These are phyloP conservation scores for Drosophila borealis DNA, from an alignment of 2,888 invertebrate species.

Conservation along the genomic window DNA sequence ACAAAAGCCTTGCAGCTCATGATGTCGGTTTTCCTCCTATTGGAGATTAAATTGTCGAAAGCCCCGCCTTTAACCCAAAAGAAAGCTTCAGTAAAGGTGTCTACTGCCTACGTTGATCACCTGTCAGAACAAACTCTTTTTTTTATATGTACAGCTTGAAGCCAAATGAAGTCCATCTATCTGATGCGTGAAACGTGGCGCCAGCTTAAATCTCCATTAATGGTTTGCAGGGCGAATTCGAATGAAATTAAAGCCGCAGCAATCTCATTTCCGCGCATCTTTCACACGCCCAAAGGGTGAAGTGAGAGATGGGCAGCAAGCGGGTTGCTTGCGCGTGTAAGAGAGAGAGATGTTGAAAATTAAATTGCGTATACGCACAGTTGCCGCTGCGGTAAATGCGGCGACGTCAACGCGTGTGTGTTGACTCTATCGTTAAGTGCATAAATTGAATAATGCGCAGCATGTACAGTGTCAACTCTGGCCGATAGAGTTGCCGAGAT, in stretches of 20 bases:
- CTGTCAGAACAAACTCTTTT: too few species aligned
- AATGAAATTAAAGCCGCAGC: conserved; percentile 63
- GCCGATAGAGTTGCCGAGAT: conserved; percentile 48
- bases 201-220: conserved; percentile 50
- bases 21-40: too few species aligned
- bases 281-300: conserved; percentile 21
- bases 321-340: neutral
- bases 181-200: neutral
- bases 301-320: conserved; percentile 9
- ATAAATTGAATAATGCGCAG: conserved; percentile 69
- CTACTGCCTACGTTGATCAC: too few species aligned
- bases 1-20: too few species aligned
- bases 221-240: conserved; percentile 16
- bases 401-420: conserved; percentile 35
- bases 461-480: conserved; percentile 48
- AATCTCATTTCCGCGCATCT: conserved; percentile 71
- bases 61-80: too few species aligned
- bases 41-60: too few species aligned
- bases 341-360: conserved; percentile 52
- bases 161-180: neutral
- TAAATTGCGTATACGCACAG: conserved; percentile 74
- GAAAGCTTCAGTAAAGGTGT: too few species aligned
- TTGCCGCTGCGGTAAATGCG: conserved; percentile 52
- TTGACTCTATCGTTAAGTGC: conserved; percentile 71
- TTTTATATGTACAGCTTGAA: neutral